Base-by-base conservation (phyloP, 2,797 vertebrate species). In the Tachyglossus aculeatus region DNA sequence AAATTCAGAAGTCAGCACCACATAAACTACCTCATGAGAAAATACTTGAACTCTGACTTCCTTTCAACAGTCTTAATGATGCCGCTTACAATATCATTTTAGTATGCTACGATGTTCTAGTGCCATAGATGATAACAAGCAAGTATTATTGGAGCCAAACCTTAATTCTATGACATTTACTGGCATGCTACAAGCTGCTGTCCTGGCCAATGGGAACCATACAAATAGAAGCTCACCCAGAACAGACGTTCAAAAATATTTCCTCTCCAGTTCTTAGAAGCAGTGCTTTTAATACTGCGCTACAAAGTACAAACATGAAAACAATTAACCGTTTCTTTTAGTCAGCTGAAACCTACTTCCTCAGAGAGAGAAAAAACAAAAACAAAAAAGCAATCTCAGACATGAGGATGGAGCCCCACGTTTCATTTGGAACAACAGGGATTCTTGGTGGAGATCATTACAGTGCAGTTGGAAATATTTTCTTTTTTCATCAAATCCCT, bases 401-500 rank as follows among this genome's bases (percentile, higher is more conserved):
- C 24, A 48, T 31, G 45, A 48, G 47, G 67, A 29, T 29, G 19
- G 71, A 81, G 59, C 77, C 66, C 53, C 73, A 87, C 66, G 80
- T 89, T 90, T 88, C 87, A 87, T 87, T 89, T 89, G 78, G 88
- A 92, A 90, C 77, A 86, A 81, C 81, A 84, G 91, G 89, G 84
- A 84, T 88, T 91, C 90, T 88, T 84, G 85, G 88, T 74, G 79
- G 81, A 79, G 77, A 81, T 85, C 84, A 79, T 90, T 91, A 89
- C 90, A 91, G 78, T 84, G 80, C 65, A 13, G 14, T 86, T 91
- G 91, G 90, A 93, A 92, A 92, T 91, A 89, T 87, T 84, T 88
- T 84, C 85, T 69, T 88, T 83, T 89, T 88, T 89, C 89, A 90
- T 91, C 88, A 89, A 93, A 89, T 92, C 84, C 91, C 88, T 86